Conservation (phyloP, 2,888 invertebrate genomes). For the Vesta saturnalis region DNA sequence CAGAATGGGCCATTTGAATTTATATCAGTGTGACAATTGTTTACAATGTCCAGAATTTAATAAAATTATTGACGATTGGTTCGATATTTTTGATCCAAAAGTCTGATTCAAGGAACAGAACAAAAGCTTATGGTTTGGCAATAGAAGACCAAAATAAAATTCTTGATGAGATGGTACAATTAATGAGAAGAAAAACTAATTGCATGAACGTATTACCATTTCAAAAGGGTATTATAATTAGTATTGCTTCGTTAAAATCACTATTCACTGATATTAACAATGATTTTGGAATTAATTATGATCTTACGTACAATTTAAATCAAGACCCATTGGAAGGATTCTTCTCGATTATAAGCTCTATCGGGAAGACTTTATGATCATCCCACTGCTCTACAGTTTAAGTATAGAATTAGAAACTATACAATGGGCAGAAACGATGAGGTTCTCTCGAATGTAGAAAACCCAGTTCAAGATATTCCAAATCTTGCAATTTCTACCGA, state of each 20-base stretch:
- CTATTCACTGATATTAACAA: slow-evolving; percentile 31
- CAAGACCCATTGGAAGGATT: too few species aligned
- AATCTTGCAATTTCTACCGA: too few species aligned
- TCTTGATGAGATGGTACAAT: too few species aligned
- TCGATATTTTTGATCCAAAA: neutral
- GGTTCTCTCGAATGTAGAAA: too few species aligned
- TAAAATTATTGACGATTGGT: neutral
- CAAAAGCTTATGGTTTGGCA: too few species aligned
- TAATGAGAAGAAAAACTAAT: neutral
- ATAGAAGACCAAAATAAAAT: too few species aligned
- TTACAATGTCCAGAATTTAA: neutral
- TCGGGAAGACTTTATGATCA: slow-evolving; percentile 42
- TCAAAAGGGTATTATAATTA: slow-evolving; percentile 41
- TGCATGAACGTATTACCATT: slow-evolving; percentile 39
- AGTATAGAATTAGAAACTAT: too few species aligned
- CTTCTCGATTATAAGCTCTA: slow-evolving; percentile 36
- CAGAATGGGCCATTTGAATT: neutral
- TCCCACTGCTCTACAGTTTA: slow-evolving; percentile 36
- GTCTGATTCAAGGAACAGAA: too few species aligned
- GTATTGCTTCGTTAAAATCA: slow-evolving; percentile 25
- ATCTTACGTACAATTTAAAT: slow-evolving; percentile 42
- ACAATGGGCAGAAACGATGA: too few species aligned
- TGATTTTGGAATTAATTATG: slow-evolving; percentile 32
- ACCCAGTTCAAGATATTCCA: too few species aligned
- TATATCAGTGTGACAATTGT: neutral